Base-by-base conservation (phyloP, 2,888 invertebrate species). In the Lampropteryx suffumata region DNA sequence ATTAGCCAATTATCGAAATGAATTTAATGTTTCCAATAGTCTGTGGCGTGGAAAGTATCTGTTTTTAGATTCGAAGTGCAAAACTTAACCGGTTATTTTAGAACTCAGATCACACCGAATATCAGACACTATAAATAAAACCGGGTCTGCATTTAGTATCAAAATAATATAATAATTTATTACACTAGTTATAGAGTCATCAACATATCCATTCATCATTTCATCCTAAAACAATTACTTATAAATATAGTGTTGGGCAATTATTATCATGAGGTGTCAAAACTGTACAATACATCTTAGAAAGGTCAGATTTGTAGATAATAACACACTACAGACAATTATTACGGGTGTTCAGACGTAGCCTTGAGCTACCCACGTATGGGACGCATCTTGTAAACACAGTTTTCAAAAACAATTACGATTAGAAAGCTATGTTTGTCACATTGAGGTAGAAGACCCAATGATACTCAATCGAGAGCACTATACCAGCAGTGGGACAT, bases 1-100 rank as follows among this genome's bases (percentile, higher is more conserved):
- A 86, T 84, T 80, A 80, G 76, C 71, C 80, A 82, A 87, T 86
- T 85, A 86, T 71, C 71, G 62, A 65, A 75, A 80, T 75, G 71
- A 77, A 82, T 48, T 30, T 17, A 17, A 32, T 24, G 9, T 2
- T 17, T 17, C n/a, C n/a, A n/a, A n/a, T n/a, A 4, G 17, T 4
- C 17, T 17, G 17, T 4, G 17, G 17, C 17, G 17, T 17, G 2
- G 17, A 2, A 2, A 17, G 17, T 17, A 17, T 2, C 17, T 3
- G 17, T 17, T 17, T 17, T 17, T 17, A 3, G 2, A 17, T 17
- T 17, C 3, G 4, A 17, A 17, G 17, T 4, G 4, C 4, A 17
- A 17, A 17, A 17, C 17, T 17, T 4, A 17, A 4, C 17, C 17
- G 17, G 17, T 17, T 17, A n/a, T 17, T 2, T 17, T 4, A 17